Evolutionary conservation across 2,888 invertebrate species (phyloP), one percentile per base, ranked within the genome.

Genomic region (Ichneumoninae sp.): DNA sequence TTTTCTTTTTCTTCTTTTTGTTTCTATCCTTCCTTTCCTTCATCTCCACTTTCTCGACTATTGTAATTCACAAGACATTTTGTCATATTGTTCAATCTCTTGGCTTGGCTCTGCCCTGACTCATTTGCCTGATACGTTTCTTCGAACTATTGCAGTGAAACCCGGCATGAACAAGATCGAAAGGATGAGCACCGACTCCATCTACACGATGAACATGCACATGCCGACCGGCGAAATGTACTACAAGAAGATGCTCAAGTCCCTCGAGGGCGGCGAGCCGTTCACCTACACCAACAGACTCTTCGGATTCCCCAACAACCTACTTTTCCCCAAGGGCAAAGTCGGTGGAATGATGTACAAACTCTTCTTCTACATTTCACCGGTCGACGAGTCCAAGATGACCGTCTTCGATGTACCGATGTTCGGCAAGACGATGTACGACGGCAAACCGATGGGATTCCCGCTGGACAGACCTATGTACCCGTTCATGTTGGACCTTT

Each of bases 291-390:
- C 75, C 81, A 90, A 92, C 10, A 89, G 87, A 54, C 16, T 87
- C 52, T 91, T 89, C 81, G 91, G 89, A 13, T 95, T 95, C 91
- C 96, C 96, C 10, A 94, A 95, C 83, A 95, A 96, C 87, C 93
- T 96, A 69, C 92, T 95, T 90, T 92, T 97, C 75, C 96, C 97
- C 88, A 96, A 95, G 91, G 96, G 96, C 79, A 95, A 94, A 89
- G 93, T 93, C 87, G 96, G 95, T 65, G 96, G 96, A 81, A 95
- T 96, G 95, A 94, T 95, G 19, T 96, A 94, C 94, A 94, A 95
- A 86, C 92, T 96, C 86, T 95, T 95, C 94, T 95, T 95, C 88
- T 95, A 95, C 93, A 94, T 96, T 81, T 94, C 94, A 36, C 95
- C 95, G 60, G 93, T 95, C 91, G 94, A 94, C 44, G 95, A 95